These are phyloP conservation scores for Microchrysa polita DNA, from an alignment of 2,888 invertebrate genomes.

Conservation along the genomic window DNA sequence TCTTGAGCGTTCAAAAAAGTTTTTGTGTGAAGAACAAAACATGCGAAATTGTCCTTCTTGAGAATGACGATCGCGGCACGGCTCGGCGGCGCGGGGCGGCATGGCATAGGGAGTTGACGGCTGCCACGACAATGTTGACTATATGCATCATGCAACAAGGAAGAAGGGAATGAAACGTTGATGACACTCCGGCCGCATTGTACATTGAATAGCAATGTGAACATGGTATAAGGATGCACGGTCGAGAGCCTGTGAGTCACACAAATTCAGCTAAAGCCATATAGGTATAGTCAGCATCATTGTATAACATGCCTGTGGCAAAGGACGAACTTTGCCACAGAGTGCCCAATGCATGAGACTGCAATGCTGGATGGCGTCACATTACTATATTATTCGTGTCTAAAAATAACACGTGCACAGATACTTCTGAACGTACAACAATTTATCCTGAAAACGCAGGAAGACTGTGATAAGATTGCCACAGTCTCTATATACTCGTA, in stretches of 20 bases:
- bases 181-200: background rate
- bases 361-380: background rate
- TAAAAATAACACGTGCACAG: background rate
- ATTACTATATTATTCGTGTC: background rate
- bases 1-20: background rate
- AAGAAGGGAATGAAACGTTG: background rate
- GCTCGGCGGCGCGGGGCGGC: no score
- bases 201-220: background rate
- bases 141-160: background rate
- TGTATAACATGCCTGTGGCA: background rate
- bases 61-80: background rate
- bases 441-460: background rate
- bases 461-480: background rate
- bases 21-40: constrained; percentile 24
- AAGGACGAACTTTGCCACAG: constrained; percentile 3
- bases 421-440: background rate
- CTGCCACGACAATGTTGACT: background rate
- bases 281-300: no score
- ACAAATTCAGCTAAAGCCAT: no score
- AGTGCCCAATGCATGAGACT: background rate
- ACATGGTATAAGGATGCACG: constrained; percentile 5
- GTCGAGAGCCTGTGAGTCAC: background rate
- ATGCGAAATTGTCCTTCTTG: constrained; percentile 20
- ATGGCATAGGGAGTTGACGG: no score
- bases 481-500: no score